These are phyloP conservation scores for Natrix natrix DNA, from an alignment of 2,797 vertebrate genomes.

Conservation along the genomic window DNA sequence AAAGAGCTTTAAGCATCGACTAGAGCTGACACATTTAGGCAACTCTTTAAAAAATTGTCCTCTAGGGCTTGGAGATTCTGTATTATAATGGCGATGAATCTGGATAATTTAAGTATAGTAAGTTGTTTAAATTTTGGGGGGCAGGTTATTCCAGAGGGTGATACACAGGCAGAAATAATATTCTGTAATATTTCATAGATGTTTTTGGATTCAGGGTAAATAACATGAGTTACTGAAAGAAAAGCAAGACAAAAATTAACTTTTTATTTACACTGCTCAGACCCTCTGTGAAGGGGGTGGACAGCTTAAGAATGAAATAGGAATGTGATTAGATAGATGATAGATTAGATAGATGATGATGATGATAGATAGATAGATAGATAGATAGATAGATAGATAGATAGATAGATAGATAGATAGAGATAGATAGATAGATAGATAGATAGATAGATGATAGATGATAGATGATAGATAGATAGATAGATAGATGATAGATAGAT, in stretches of 20 bases:
- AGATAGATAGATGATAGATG: too few species aligned
- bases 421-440: too few species aligned
- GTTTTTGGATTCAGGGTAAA: not conserved
- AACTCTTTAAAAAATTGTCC: not conserved
- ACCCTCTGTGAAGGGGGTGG: not conserved
- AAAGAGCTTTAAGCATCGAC: not conserved
- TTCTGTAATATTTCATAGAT: not conserved
- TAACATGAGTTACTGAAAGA: not conserved
- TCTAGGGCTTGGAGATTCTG: not conserved
- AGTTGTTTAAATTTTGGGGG: not conserved
- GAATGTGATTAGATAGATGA: too few species aligned
- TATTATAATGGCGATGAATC: not conserved
- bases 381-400: not conserved
- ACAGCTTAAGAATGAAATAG: not conserved
- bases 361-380: too few species aligned
- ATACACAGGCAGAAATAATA: not conserved
- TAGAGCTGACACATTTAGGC: not conserved
- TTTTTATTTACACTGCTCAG: not conserved
- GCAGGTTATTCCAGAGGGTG: not conserved
- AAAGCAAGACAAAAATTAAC: not conserved
- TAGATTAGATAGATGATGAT: too few species aligned
- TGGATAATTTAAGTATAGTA: not conserved
- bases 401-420: too few species aligned
- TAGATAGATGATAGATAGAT: not conserved
- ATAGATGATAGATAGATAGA: not conserved